Evolutionary conservation across 2,797 vertebrate genomes (phyloP).

Genomic region (Loriculus beryllinus): DNA sequence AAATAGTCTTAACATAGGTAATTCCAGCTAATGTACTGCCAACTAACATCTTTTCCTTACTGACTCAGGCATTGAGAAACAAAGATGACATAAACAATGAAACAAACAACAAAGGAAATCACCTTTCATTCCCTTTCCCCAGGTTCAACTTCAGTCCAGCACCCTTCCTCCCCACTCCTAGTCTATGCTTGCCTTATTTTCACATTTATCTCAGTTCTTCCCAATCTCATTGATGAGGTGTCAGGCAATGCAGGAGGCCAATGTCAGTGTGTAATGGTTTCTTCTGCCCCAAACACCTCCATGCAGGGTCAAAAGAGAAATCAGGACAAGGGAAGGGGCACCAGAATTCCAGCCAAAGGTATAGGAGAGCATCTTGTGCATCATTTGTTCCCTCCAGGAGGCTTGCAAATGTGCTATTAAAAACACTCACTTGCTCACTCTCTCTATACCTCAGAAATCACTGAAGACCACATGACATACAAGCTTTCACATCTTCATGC

Average conservation of each 20-base stretch:
- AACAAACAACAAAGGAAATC: not conserved
- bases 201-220: not conserved
- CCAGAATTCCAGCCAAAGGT: not conserved
- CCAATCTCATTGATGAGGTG: fast-evolving
- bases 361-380: not conserved
- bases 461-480: not conserved
- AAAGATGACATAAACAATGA: not conserved
- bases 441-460: not conserved
- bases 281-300: not conserved
- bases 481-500: not conserved
- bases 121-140: not conserved
- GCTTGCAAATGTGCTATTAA: not conserved
- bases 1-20: not conserved
- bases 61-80: not conserved
- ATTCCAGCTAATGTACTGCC: not conserved
- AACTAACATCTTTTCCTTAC: not conserved
- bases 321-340: not conserved
- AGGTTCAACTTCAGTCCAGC: not conserved
- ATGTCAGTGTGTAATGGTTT: not conserved
- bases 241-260: fast-evolving
- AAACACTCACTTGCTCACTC: not conserved
- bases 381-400: not conserved
- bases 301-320: not conserved
- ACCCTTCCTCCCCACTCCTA: not conserved
- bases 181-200: not conserved